Evolutionary conservation across 2,888 invertebrate species (phyloP), one percentile per base, ranked within the genome.

Genomic region (Biston betularia): DNA sequence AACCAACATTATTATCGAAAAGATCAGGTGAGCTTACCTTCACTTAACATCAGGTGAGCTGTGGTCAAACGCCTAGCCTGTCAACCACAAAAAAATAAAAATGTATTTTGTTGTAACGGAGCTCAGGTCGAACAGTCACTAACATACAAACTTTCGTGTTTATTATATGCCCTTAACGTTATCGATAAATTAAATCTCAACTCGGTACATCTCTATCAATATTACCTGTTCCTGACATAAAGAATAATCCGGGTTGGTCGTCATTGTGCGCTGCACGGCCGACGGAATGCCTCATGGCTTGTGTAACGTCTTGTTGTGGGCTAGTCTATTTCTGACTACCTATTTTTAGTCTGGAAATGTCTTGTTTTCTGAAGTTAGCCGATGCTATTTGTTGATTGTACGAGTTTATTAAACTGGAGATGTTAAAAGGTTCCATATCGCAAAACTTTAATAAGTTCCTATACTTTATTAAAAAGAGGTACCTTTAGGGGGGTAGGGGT

Each of bases 221-320:
- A 88, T 88, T 91, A 91, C 91, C 92, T 91, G 91, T 88, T 88
- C 85, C 79, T 78, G 84, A 83, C 81, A 86, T 86, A 88, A 90
- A 89, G 87, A 89, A 90, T 89, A 90, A 90, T 89, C 89, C 89
- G 80, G 85, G 86, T 82, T 77, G 82, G 83, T 77, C 81, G 86
- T 83, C 87, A 90, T 90, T 90, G 89, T 89, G 81, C 77, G 81
- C 76, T 80, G 82, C 80, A 80, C 82, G 84, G 85, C 79, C 84
- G 86, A 87, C 84, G 86, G 86, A 81, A 83, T 85, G 84, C 82
- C 84, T 87, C 83, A 82, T 87, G 80, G 85, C 80, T 82, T 81
- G 84, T 84, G 69, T 68, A 68, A 82, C 77, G 82, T 83, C 86
- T 84, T 83, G 79, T 33, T 34, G 58, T 24, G 74, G 69, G 82